Conservation (phyloP, 2,113 vertebrate species). For the Leptocoma aspasia region DNA sequence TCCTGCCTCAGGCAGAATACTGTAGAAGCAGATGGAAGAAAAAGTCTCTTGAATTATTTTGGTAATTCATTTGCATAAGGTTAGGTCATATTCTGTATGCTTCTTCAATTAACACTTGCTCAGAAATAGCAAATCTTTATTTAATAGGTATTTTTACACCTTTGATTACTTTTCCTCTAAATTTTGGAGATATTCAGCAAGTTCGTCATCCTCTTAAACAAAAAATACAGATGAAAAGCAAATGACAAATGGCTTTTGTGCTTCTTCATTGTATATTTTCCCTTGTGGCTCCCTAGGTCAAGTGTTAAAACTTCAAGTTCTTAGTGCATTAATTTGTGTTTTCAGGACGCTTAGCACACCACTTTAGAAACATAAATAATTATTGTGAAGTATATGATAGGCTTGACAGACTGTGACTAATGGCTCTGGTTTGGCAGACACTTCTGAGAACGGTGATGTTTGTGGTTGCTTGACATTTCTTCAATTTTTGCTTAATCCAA, state of each 20-base stretch:
- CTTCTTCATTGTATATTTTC: not conserved
- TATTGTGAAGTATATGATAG: not conserved
- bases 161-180: not conserved
- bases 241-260: not conserved
- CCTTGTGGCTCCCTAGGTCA: not conserved
- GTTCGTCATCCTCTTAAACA: not conserved
- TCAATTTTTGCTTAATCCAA: conserved; percentile 6
- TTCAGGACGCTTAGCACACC: not conserved
- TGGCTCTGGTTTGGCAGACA: not conserved
- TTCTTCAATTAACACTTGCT: not conserved
- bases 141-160: not conserved
- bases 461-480: not conserved
- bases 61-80: not conserved
- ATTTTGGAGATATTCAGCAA: not conserved
- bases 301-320: not conserved
- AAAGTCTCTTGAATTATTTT: not conserved
- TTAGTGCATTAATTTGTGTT: not conserved
- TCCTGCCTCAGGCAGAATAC: not conserved
- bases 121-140: not conserved
- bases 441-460: not conserved
- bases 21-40: not conserved
- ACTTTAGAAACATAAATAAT: conserved; percentile 1
- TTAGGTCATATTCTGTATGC: not conserved
- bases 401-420: not conserved
- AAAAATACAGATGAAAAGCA: not conserved